Percentiles rank a stretch among this genome's conserved stretches.
Conservation (phyloP, 1,140 invertebrate genomes). For the Drosophila equinoxialis region DNA sequence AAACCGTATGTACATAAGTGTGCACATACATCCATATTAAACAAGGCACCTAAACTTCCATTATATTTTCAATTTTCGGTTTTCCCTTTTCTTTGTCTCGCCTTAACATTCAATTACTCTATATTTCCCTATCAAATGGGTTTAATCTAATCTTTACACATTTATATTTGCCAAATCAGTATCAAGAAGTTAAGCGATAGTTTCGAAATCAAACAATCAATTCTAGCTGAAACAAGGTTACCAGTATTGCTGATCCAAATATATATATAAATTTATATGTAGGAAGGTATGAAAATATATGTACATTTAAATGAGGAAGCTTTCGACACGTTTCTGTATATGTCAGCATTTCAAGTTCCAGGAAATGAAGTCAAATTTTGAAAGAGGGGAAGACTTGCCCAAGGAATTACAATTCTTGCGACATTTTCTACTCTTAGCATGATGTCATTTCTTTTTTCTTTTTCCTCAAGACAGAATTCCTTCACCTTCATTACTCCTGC, state of each 20-base stretch:
- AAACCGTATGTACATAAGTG: not conserved
- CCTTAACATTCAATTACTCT: not conserved
- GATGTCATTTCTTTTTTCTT: not conserved
- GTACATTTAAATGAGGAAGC: constrained; percentile 1
- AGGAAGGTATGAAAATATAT: not conserved
- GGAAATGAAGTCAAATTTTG: not conserved
- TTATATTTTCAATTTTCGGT: not conserved
- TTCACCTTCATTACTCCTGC: too few species aligned
- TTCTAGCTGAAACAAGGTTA: not conserved
- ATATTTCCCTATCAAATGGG: not conserved
- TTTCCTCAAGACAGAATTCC: too few species aligned
- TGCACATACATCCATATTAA: too few species aligned
- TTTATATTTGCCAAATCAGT: constrained; percentile 4
- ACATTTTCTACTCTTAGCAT: not conserved
- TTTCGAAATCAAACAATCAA: constrained; percentile 13
- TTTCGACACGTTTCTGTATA: not conserved
- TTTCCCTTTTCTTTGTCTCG: not conserved
- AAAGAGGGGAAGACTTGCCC: not conserved
- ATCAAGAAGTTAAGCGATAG: constrained; percentile 6
- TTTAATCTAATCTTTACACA: constrained; percentile 18
- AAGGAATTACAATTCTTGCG: constrained; percentile 2
- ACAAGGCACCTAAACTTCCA: constrained; percentile 7
- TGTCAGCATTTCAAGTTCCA: not conserved
- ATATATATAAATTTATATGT: not conserved
- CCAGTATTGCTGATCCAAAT: not conserved